phyloP scores from a whole-genome alignment of 2,113 vertebrate genomes.

The Phycodurus eques region DNA sequence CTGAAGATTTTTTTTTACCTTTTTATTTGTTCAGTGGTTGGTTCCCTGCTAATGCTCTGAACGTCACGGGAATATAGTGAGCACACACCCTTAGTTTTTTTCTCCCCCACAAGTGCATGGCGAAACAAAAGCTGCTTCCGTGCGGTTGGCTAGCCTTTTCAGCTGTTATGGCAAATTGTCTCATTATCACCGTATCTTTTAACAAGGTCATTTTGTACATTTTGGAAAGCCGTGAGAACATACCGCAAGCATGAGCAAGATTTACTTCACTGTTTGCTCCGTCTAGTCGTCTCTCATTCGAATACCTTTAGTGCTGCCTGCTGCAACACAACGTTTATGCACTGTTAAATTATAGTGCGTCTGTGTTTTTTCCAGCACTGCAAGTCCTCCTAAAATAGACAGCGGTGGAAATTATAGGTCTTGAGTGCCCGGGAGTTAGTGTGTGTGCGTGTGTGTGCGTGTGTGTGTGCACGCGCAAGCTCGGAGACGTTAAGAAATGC shows the following conservation, averaged over 20 bases:
- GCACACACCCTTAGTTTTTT: neutral
- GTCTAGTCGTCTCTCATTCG: conserved; percentile 18
- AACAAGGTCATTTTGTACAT: neutral
- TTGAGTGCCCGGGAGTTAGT: conserved; percentile 28
- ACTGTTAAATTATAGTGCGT: conserved; percentile 62
- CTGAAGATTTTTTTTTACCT: too few relatives aligned
- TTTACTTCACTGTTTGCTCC: neutral
- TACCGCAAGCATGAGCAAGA: neutral
- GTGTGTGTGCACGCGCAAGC: conserved; percentile 23
- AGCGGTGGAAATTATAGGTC: conserved; percentile 48
- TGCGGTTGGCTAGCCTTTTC: neutral
- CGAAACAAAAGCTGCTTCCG: neutral
- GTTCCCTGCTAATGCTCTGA: too few relatives aligned
- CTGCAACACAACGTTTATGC: conserved; percentile 35
- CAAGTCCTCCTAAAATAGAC: conserved; percentile 60
- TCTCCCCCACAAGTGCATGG: neutral
- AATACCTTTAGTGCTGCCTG: conserved; percentile 31
- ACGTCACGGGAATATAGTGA: neutral
- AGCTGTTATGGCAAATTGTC: neutral
- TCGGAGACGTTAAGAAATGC: conserved; percentile 13
- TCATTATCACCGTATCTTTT: neutral
- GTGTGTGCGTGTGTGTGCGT: conserved; percentile 20
- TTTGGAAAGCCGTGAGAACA: neutral
- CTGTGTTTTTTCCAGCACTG: conserved; percentile 32
- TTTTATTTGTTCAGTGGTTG: too few relatives aligned